These are phyloP conservation scores for Ceratosolen fusciceps DNA, from an alignment of 1,140 invertebrate species.

Conservation along the genomic window DNA sequence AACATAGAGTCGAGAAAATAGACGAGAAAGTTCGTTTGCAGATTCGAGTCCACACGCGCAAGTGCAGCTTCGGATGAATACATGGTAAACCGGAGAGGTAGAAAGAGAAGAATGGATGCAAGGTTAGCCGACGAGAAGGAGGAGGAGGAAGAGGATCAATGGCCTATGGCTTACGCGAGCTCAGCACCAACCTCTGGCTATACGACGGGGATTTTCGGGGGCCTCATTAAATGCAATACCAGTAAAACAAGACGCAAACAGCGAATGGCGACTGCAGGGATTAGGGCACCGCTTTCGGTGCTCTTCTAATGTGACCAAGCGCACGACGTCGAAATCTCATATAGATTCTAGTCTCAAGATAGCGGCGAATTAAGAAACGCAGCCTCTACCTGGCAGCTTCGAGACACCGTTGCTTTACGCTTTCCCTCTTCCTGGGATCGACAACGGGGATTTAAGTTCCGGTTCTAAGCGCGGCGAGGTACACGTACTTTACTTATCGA, in stretches of 20 bases:
- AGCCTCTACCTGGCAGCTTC: background rate
- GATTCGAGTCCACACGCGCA: background rate
- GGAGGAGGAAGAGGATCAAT: conserved; percentile 11
- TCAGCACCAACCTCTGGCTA: background rate
- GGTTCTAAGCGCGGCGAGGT: background rate
- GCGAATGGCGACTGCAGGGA: conserved; percentile 54
- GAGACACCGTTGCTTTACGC: background rate
- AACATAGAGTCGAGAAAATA: background rate
- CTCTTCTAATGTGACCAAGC: background rate
- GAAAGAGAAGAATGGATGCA: too few relatives aligned
- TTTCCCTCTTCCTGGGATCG: conserved; percentile 15
- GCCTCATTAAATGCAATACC: conserved; percentile 65
- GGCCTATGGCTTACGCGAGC: background rate
- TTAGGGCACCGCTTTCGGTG: conserved; percentile 43
- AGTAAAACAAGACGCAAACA: conserved; percentile 66
- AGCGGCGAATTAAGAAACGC: conserved; percentile 21
- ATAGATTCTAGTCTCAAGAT: conserved; percentile 28
- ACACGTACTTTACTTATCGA: conserved; percentile 42
- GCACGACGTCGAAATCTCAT: background rate
- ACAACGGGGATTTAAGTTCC: conserved; percentile 20
- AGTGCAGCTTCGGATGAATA: background rate
- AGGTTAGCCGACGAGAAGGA: background rate
- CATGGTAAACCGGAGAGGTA: background rate
- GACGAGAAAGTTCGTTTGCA: background rate
- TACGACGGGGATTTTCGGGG: conserved; percentile 32